Evolutionary conservation across 2,113 vertebrate species (phyloP).

Genomic region (Lophochroa leadbeateri): DNA sequence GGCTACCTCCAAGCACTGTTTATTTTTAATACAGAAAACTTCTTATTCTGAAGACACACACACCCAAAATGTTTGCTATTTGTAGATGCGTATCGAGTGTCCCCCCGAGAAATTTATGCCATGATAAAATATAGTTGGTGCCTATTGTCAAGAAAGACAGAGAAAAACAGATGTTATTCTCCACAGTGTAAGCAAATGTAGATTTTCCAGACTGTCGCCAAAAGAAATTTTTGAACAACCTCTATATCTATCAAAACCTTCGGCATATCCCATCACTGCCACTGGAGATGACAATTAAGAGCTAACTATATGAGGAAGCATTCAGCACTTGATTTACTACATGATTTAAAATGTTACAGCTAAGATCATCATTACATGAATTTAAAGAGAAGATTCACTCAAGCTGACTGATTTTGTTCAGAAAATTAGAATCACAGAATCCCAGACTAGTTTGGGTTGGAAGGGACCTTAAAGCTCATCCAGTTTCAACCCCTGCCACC

Average conservation of each 20-base stretch:
- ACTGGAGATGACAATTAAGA: constrained; percentile 49
- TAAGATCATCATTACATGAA: constrained; percentile 1
- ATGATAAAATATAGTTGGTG: constrained; percentile 30
- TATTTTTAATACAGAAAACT: not conserved
- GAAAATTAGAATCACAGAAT: not conserved
- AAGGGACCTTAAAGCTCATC: not conserved
- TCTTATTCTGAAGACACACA: not conserved
- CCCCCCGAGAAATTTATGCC: not conserved
- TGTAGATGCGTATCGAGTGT: not conserved
- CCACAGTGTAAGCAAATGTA: constrained; percentile 1
- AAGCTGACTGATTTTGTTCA: constrained; percentile 7
- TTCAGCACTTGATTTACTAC: constrained; percentile 11
- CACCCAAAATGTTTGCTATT: not conserved
- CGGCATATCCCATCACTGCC: not conserved
- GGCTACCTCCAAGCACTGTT: not conserved
- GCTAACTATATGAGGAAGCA: constrained; percentile 36
- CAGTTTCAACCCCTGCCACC: not conserved
- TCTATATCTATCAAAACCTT: constrained; percentile 46
- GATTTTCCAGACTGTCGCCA: constrained; percentile 45
- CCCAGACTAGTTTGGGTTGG: not conserved
- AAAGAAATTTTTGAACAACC: constrained; percentile 44
- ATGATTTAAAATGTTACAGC: constrained; percentile 43
- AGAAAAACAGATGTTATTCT: constrained; percentile 24
- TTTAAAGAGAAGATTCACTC: constrained; percentile 20
- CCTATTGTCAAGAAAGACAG: constrained; percentile 15